Evolutionary conservation across 1,140 invertebrate species (phyloP).

Genomic region (Neodiprion lecontei): DNA sequence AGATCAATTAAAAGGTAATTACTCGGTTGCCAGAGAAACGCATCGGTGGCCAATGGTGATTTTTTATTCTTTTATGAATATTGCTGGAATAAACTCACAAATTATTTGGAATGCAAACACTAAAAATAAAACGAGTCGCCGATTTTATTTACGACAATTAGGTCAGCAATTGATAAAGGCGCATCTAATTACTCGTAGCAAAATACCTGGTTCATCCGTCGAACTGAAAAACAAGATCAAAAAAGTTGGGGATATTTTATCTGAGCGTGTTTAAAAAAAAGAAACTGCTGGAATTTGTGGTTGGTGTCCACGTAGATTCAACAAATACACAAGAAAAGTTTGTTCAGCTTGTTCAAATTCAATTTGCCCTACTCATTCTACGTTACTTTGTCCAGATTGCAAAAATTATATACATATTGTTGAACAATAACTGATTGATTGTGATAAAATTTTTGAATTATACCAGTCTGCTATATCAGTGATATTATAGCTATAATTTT

Average conservation of each 20-base stretch:
- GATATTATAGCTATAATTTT: no score
- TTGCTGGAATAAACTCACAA: constrained; percentile 14
- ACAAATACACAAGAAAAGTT: constrained; percentile 24
- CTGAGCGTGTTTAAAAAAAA: not conserved
- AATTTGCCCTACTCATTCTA: constrained; percentile 20
- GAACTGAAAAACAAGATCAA: not conserved
- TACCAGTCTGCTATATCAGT: no score
- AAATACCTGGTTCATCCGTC: not conserved
- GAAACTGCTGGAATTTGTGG: constrained; percentile 20
- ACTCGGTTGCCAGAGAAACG: constrained; percentile 31
- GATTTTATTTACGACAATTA: constrained; percentile 11
- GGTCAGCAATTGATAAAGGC: not conserved
- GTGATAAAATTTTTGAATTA: no score
- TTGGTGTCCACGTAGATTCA: constrained; percentile 26
- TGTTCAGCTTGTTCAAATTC: constrained; percentile 28
- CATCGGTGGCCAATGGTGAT: constrained; percentile 41
- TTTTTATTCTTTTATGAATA: constrained; percentile 12
- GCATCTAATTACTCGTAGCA: constrained; percentile 6
- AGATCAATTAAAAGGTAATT: constrained; percentile 42
- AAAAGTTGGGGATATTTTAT: no score
- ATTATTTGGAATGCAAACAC: constrained; percentile 16
- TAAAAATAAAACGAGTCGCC: not conserved
- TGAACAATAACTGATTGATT: not conserved
- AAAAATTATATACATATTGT: constrained; percentile 1
- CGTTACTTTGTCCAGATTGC: not conserved